Evolutionary conservation across 2,888 invertebrate species (phyloP).

Genomic region (Sericinus montela): DNA sequence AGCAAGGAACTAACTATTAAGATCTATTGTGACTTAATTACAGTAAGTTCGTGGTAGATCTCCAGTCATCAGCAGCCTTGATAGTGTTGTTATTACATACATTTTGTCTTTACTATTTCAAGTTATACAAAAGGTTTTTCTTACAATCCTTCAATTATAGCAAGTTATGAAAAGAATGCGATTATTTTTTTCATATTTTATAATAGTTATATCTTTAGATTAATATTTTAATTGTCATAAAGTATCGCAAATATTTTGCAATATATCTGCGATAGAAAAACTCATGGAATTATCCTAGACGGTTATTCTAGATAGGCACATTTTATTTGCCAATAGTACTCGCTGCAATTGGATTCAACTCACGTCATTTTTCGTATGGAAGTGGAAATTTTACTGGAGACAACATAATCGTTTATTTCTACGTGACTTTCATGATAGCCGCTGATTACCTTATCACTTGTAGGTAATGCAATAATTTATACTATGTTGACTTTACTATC

Average conservation of each 20-base stretch:
- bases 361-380: constrained; percentile 23
- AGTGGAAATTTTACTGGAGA: constrained; percentile 32
- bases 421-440: constrained; percentile 28
- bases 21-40: constrained; percentile 8
- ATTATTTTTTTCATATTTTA: background rate
- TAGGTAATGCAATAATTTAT: constrained; percentile 17
- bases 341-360: constrained; percentile 14
- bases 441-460: constrained; percentile 19
- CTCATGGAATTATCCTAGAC: constrained; percentile 11
- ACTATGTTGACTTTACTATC: constrained; percentile 3
- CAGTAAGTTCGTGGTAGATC: background rate
- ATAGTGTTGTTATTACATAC: background rate
- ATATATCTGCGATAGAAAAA: constrained; percentile 7
- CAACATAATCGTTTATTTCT: constrained; percentile 23
- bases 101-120: background rate
- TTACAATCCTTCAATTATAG: no score
- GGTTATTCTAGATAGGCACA: constrained; percentile 19
- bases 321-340: constrained; percentile 19
- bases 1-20: background rate
- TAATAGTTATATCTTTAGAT: background rate
- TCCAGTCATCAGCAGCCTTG: background rate
- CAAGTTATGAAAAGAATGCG: no score
- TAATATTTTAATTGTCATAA: constrained; percentile 5
- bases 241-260: constrained; percentile 8
- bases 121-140: no score